Evolutionary conservation across 2,888 invertebrate genomes (phyloP).

Genomic region (Pristionchus exspectatus): DNA sequence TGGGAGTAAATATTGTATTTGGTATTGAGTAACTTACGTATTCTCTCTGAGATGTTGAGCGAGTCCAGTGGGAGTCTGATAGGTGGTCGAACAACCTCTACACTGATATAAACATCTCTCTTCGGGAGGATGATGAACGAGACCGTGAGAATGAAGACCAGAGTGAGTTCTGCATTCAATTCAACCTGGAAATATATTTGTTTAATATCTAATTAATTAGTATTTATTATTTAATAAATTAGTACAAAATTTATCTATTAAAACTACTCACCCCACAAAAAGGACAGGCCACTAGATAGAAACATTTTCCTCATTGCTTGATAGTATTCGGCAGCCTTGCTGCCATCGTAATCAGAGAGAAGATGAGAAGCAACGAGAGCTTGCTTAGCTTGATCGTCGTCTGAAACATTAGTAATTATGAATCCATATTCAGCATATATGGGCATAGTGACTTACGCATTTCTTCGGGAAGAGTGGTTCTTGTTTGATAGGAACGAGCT

Average conservation of each 20-base stretch:
- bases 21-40: background rate
- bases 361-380: constrained; percentile 45
- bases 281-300: constrained; percentile 13
- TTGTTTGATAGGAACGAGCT: constrained; percentile 6
- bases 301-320: constrained; percentile 36
- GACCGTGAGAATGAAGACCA: constrained; percentile 28
- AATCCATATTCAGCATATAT: background rate
- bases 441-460: background rate
- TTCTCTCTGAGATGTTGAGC: constrained; percentile 52
- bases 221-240: background rate
- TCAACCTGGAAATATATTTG: background rate
- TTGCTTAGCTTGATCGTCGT: background rate
- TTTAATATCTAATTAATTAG: background rate
- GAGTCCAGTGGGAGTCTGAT: constrained; percentile 49
- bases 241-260: no score
- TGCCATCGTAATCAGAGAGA: constrained; percentile 2
- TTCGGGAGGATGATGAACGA: background rate
- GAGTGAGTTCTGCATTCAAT: constrained; percentile 1
- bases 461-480: background rate
- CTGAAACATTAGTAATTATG: background rate
- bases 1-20: background rate
- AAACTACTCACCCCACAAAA: constrained; percentile 28
- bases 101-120: constrained; percentile 47
- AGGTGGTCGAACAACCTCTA: background rate
- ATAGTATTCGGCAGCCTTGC: background rate